phyloP scores from a whole-genome alignment of 2,888 invertebrate species.

The Lepetodrilus schrolli region DNA sequence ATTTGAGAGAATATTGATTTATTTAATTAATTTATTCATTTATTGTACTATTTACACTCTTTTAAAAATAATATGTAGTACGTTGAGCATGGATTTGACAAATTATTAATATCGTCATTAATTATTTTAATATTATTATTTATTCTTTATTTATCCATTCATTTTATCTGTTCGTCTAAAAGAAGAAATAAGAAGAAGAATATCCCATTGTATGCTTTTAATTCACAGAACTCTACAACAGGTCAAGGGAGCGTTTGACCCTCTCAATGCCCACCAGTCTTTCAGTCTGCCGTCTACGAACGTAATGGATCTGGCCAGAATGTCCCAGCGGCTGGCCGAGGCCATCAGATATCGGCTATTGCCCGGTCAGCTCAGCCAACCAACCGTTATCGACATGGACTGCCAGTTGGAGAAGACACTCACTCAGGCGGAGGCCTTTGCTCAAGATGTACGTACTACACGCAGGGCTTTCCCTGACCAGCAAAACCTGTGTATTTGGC shows the following conservation, averaged over 20 bases:
- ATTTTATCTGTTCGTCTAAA: conserved; percentile 59
- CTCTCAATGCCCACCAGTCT: conserved; percentile 60
- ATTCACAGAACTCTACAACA: conserved; percentile 76
- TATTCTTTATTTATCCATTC: neutral
- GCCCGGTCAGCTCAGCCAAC: conserved; percentile 67
- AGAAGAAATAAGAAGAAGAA: conserved; percentile 71
- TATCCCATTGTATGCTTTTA: neutral
- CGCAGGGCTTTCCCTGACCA: too few relatives aligned
- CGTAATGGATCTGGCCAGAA: conserved; percentile 81
- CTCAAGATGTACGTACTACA: conserved; percentile 68
- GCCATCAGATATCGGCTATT: conserved; percentile 78
- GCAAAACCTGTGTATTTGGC: too few relatives aligned
- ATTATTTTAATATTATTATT: too few relatives aligned
- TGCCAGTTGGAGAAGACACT: conserved; percentile 56
- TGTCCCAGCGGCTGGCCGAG: conserved; percentile 81
- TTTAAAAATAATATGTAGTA: too few relatives aligned
- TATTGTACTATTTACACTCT: too few relatives aligned
- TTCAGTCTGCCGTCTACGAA: conserved; percentile 57
- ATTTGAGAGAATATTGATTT: too few relatives aligned
- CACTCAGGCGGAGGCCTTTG: conserved; percentile 68
- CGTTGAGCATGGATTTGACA: neutral
- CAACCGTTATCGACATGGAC: conserved; percentile 49
- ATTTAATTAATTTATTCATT: too few relatives aligned
- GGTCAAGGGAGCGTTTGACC: conserved; percentile 78
- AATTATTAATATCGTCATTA: neutral